These are phyloP conservation scores for Sphaerolaimus hirsutus DNA, from an alignment of 2,888 invertebrate species.

Conservation along the genomic window DNA sequence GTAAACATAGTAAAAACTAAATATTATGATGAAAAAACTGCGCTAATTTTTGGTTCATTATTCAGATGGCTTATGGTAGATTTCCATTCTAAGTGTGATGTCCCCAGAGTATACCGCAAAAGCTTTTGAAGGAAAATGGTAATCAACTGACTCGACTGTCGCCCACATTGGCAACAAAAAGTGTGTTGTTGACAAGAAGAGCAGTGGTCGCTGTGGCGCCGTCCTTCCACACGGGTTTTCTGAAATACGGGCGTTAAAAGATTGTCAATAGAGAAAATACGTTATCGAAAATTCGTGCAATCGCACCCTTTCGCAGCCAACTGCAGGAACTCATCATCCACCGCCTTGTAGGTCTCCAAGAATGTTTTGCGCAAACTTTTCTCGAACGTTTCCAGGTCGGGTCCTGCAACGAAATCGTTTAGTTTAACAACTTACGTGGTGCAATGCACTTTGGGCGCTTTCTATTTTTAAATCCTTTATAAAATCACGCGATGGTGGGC, in stretches of 20 bases:
- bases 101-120: too few species aligned
- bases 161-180: constrained; percentile 33
- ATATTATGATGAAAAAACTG: too few species aligned
- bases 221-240: constrained; percentile 35
- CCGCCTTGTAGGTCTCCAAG: constrained; percentile 29
- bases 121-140: too few species aligned
- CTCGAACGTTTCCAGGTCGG: constrained; percentile 16
- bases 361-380: constrained; percentile 29
- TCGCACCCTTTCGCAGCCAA: constrained; percentile 29
- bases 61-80: too few species aligned
- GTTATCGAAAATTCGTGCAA: neutral
- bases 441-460: too few species aligned
- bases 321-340: constrained; percentile 32
- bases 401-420: neutral
- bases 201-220: constrained; percentile 33
- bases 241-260: constrained; percentile 11
- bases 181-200: constrained; percentile 28
- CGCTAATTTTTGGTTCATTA: too few species aligned
- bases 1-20: too few species aligned
- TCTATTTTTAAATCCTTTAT: too few species aligned
- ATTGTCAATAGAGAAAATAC: neutral
- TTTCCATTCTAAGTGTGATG: too few species aligned
- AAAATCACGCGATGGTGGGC: too few species aligned
- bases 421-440: too few species aligned
- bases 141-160: constrained; percentile 32